Base-by-base conservation (phyloP, 2,113 vertebrate species). In the Etheostoma spectabile region DNA sequence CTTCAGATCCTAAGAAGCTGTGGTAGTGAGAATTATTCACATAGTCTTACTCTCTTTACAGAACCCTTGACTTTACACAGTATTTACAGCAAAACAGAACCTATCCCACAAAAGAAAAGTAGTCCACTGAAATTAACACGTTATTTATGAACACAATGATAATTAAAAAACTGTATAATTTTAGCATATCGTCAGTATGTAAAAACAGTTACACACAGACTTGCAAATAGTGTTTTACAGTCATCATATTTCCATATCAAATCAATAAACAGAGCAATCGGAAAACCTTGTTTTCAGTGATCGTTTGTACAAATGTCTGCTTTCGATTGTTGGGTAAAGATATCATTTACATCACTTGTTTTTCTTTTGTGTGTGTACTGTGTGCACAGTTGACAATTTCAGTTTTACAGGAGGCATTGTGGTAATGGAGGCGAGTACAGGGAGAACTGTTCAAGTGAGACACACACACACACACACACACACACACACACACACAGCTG, bases 161-260 rank as follows among this genome's bases (percentile, higher is more conserved):
- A 67, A 88, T 84, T 84, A 86, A 81, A 93, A 92, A 92, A 91
- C 67, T 60, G 74, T 84, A 90, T 85, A 89, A 76, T 84, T 66
- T 57, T 66, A 84, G 90, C 80, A 77, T 86, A 88, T 84, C 3
- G 66, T 89, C 81, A 77, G 90, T 73, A 89, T 91, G 91, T 94
- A 93, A 93, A 92, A 92, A 91, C 89, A 66, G 93, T 91, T 90
- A 93, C 94, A 93, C 90, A 88, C 81, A 88, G 63, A 89, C 78
- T 89, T 79, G 81, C 83, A 93, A 91, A 85, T 73, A 69, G 79
- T 85, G 81, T 79, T 86, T 68, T 86, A 86, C 86, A 87, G 68
- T 89, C 48, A 33, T 83, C 51, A 51, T 33, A 74, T 82, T 89
- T 80, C 75, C 75, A 90, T 88, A 90, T 89, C 84, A 92, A 93